Percentiles rank a stretch among this genome's conserved stretches.
Evolutionary conservation across 1,140 invertebrate species (phyloP).

Genomic region (Caenorhabditis briggsae): DNA sequence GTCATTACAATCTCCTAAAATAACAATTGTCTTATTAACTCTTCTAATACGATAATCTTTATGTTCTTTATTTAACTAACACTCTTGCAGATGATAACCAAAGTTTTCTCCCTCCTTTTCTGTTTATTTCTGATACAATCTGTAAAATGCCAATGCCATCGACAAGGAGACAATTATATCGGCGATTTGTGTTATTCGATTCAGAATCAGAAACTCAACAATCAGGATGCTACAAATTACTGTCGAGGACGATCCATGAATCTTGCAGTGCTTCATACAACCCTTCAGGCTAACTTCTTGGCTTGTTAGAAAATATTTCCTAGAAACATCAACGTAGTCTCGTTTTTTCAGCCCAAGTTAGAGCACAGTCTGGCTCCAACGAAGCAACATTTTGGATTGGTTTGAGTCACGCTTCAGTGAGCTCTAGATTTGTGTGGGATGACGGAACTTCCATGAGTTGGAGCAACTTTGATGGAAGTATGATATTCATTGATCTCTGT

Average conservation of each 20-base stretch:
- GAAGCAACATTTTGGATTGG: slow-evolving; percentile 1
- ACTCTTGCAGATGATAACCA: not conserved
- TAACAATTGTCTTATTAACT: too few relatives aligned
- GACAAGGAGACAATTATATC: not conserved
- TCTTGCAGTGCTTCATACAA: not conserved
- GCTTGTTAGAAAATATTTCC: not conserved
- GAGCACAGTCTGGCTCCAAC: not conserved
- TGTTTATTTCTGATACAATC: not conserved
- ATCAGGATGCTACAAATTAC: not conserved
- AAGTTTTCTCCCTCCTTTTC: not conserved
- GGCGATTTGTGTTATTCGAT: not conserved
- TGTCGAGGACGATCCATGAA: not conserved
- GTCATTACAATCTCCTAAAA: too few relatives aligned
- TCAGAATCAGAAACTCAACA: not conserved
- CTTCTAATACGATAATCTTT: too few relatives aligned
- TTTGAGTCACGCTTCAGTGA: not conserved
- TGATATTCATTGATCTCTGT: not conserved
- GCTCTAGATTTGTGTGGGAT: not conserved
- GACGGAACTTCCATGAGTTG: not conserved
- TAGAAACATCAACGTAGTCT: not conserved
- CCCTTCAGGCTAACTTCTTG: not conserved
- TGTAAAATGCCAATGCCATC: not conserved
- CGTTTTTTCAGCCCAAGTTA: not conserved
- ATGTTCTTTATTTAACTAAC: not conserved
- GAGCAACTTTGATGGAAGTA: slow-evolving; percentile 8